These are phyloP conservation scores for Pangasius macronema DNA, from an alignment of 2,797 vertebrate species.

Conservation along the genomic window DNA sequence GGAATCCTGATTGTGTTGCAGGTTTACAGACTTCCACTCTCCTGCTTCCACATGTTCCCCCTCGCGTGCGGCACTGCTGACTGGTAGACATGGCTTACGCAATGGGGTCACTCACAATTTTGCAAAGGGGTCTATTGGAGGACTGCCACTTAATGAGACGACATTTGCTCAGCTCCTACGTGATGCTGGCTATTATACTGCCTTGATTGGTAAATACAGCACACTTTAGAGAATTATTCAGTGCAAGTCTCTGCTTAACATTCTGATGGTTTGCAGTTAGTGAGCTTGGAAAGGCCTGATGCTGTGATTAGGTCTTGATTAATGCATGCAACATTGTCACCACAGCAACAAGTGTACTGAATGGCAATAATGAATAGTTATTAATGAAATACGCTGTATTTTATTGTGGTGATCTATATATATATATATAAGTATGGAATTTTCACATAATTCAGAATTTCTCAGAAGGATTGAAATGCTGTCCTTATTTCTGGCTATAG, in stretches of 20 bases:
- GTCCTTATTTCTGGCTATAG: conserved; percentile 59
- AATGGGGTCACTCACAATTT: conserved; percentile 96
- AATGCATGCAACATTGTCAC: background rate
- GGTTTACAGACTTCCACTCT: conserved; percentile 92
- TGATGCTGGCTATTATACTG: conserved; percentile 84
- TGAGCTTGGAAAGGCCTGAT: conserved; percentile 10
- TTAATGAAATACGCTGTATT: background rate
- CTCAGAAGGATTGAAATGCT: background rate
- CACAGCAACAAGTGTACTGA: background rate
- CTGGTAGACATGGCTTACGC: conserved; percentile 87
- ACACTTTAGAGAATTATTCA: conserved; percentile 11
- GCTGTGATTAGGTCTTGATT: conserved; percentile 30
- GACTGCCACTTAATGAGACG: conserved; percentile 89
- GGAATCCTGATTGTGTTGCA: conserved; percentile 57
- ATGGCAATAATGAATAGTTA: background rate
- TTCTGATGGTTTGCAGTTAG: conserved; percentile 6
- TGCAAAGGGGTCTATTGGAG: conserved; percentile 80
- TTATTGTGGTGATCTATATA: background rate
- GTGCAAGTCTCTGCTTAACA: conserved; percentile 3
- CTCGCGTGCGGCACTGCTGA: conserved; percentile 90
- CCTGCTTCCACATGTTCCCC: conserved; percentile 95
- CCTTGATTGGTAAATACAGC: conserved; percentile 78
- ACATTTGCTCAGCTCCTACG: conserved; percentile 85
- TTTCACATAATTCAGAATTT: background rate
- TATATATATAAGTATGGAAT: background rate